These are phyloP conservation scores for Papilio glaucus DNA, from an alignment of 1,140 invertebrate genomes.

Conservation along the genomic window DNA sequence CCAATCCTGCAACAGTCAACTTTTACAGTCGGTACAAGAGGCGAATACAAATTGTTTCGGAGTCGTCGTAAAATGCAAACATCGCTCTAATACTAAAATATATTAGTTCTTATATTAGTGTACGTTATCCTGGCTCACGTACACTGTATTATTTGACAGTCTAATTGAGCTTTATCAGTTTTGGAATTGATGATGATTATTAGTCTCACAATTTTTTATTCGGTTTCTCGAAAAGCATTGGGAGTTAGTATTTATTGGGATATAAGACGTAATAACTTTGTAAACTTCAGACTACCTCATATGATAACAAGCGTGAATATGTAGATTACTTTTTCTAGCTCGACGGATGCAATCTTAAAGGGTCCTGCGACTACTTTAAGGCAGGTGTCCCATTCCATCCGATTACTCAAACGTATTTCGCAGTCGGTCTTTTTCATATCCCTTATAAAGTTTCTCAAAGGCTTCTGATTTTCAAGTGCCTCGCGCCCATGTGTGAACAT, in stretches of 20 bases:
- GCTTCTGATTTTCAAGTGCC: constrained; percentile 70
- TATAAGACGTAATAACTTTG: not conserved
- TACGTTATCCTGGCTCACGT: not conserved
- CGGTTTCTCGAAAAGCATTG: no score
- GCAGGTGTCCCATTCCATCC: constrained; percentile 39
- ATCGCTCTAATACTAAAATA: constrained; percentile 50
- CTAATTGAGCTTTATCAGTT: no score
- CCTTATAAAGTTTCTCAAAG: constrained; percentile 66
- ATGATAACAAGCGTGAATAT: constrained; percentile 18
- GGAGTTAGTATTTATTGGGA: no score
- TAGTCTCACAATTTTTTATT: no score
- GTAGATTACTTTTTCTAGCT: constrained; percentile 38
- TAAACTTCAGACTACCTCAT: not conserved
- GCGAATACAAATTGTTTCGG: constrained; percentile 73
- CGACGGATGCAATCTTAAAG: constrained; percentile 34
- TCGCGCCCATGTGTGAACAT: constrained; percentile 60
- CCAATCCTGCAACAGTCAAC: constrained; percentile 49
- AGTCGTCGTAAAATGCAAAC: constrained; percentile 69
- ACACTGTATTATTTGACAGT: not conserved
- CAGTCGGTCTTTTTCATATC: constrained; percentile 53
- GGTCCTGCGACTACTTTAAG: constrained; percentile 33
- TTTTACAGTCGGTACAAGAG: constrained; percentile 61
- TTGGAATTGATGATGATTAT: no score
- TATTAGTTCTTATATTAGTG: not conserved
- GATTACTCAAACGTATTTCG: constrained; percentile 44